phyloP scores from a whole-genome alignment of 2,797 vertebrate genomes.

The Rhinoraja longicauda region DNA sequence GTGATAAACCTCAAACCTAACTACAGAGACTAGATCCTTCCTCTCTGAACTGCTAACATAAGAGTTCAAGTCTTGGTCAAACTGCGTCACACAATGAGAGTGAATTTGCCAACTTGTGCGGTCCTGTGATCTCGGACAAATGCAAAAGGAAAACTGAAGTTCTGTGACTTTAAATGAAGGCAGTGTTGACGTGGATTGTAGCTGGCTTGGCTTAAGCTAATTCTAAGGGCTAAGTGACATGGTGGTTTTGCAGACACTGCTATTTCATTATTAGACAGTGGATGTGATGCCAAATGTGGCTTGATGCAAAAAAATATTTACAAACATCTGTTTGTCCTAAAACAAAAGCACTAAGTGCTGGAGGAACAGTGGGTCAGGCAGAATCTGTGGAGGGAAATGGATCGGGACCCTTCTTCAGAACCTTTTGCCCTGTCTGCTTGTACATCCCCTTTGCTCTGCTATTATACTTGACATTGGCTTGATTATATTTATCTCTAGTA shows the following conservation, averaged over 20 bases:
- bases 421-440: not conserved
- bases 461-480: too few relatives aligned
- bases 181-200: not conserved
- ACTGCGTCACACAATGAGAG: conserved; percentile 11
- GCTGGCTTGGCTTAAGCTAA: not conserved
- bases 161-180: not conserved
- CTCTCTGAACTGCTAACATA: not conserved
- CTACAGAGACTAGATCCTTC: not conserved
- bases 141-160: too few relatives aligned
- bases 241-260: not conserved
- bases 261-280: not conserved
- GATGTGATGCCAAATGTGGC: not conserved
- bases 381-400: too few relatives aligned
- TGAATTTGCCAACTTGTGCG: conserved; percentile 2
- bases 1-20: conserved; percentile 34
- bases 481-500: too few relatives aligned
- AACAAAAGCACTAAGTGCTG: too few relatives aligned
- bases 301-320: not conserved
- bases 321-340: not conserved
- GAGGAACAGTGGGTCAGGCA: too few relatives aligned
- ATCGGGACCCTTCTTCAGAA: too few relatives aligned
- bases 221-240: not conserved
- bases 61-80: conserved; percentile 27
- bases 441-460: too few relatives aligned
- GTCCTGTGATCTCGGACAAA: not conserved